Conservation (phyloP, 2,888 invertebrate species). For the Caradrina clavipalpis region DNA sequence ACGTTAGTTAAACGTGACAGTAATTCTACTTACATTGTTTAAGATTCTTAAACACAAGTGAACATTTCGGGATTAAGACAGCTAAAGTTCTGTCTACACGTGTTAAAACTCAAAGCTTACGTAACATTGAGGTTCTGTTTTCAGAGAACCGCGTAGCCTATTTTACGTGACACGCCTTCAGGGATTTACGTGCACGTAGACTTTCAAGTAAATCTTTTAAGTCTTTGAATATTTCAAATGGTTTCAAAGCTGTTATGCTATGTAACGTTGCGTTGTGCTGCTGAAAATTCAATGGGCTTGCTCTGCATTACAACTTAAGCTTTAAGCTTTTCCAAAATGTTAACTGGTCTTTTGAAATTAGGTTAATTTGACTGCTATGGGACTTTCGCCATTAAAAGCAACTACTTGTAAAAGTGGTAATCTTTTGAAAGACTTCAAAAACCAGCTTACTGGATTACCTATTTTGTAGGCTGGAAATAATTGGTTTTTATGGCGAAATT, state of each 20-base stretch:
- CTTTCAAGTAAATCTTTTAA: constrained; percentile 28
- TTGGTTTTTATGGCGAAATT: not conserved
- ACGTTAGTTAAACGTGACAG: not conserved
- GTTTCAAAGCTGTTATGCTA: constrained; percentile 23
- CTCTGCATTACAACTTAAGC: not conserved
- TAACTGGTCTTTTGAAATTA: not conserved
- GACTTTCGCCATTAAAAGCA: too few relatives aligned
- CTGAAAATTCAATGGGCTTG: constrained; percentile 19
- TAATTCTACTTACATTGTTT: not conserved
- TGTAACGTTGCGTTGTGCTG: not conserved
- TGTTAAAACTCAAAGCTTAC: constrained; percentile 9
- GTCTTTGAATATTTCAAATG: constrained; percentile 53
- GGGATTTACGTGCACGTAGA: constrained; percentile 30
- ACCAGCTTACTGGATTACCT: too few relatives aligned
- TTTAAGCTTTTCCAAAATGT: not conserved
- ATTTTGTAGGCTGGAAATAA: too few relatives aligned
- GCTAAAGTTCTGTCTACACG: not conserved
- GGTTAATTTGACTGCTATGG: too few relatives aligned
- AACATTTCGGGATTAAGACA: not conserved
- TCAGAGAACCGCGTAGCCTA: constrained; percentile 2
- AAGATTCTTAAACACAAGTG: not conserved
- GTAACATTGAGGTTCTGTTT: constrained; percentile 19
- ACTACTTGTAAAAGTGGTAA: too few relatives aligned
- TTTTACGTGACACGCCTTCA: constrained; percentile 18
- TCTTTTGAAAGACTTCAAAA: too few relatives aligned